These are phyloP conservation scores for Amphipoea oculea DNA, from an alignment of 2,888 invertebrate species.

Conservation along the genomic window DNA sequence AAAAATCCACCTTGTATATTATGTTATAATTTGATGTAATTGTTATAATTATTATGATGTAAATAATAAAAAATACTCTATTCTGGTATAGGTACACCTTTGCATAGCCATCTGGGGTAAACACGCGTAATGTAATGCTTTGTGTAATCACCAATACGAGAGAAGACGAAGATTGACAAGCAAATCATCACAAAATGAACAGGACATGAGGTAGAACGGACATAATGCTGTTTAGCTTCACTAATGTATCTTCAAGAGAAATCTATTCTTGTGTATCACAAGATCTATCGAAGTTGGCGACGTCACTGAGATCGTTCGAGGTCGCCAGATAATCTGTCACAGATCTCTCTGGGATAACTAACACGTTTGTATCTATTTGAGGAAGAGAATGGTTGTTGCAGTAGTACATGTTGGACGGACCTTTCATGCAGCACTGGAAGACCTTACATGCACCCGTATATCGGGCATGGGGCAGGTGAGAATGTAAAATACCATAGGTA, in stretches of 20 bases:
- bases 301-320: constrained; percentile 44
- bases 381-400: constrained; percentile 5
- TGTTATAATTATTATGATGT: no score
- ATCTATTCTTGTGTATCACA: constrained; percentile 46
- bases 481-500: no score
- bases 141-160: not conserved
- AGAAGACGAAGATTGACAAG: not conserved
- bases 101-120: not conserved
- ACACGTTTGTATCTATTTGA: constrained; percentile 6
- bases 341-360: constrained; percentile 22
- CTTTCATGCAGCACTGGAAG: no score
- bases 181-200: not conserved
- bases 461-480: no score
- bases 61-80: no score
- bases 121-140: not conserved
- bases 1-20: not conserved
- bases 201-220: not conserved
- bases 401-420: not conserved
- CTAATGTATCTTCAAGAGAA: constrained; percentile 51
- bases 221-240: constrained; percentile 23
- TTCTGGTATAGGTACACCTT: not conserved
- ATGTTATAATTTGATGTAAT: no score
- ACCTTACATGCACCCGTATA: no score
- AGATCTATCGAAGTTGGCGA: constrained; percentile 41
- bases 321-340: constrained; percentile 48